A percentile compares a stretch with the other conserved stretches of the same genome.
Evolutionary conservation across 2,888 invertebrate genomes (phyloP).

Genomic region (Glaucopsyche alexis): DNA sequence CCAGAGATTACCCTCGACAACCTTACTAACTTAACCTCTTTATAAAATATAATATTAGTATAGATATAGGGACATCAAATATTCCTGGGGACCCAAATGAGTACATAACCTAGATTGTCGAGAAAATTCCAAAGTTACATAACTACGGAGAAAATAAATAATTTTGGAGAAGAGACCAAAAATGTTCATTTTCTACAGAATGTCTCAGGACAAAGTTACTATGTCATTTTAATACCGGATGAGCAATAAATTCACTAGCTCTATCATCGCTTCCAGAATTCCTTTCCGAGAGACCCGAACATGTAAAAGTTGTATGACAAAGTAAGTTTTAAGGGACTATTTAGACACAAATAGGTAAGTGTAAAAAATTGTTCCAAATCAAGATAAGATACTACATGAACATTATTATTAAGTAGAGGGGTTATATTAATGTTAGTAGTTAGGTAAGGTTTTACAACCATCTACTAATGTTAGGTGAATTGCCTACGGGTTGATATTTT

Average conservation of each 20-base stretch:
- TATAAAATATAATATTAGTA: too few relatives aligned
- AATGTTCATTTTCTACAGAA: conserved; percentile 4
- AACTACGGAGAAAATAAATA: neutral
- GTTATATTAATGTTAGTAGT: neutral
- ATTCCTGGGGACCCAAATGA: neutral
- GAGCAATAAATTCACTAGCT: conserved; percentile 13
- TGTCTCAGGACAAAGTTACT: neutral
- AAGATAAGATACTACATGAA: neutral
- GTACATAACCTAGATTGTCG: conserved; percentile 3
- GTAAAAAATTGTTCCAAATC: neutral
- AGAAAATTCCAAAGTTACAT: neutral
- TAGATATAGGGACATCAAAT: neutral
- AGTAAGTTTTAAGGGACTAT: neutral
- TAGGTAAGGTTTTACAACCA: too few relatives aligned
- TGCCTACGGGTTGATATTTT: neutral
- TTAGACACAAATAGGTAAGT: neutral
- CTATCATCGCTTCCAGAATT: neutral
- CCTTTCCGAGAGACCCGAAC: neutral
- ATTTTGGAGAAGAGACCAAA: conserved; percentile 17
- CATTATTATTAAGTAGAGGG: neutral
- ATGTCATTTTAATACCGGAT: conserved; percentile 17
- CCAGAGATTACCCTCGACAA: too few relatives aligned
- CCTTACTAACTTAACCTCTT: neutral
- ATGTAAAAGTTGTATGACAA: neutral
- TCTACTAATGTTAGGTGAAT: neutral